These are phyloP conservation scores for Marcusenius ussheri DNA, from an alignment of 2,113 vertebrate genomes.

Conservation along the genomic window DNA sequence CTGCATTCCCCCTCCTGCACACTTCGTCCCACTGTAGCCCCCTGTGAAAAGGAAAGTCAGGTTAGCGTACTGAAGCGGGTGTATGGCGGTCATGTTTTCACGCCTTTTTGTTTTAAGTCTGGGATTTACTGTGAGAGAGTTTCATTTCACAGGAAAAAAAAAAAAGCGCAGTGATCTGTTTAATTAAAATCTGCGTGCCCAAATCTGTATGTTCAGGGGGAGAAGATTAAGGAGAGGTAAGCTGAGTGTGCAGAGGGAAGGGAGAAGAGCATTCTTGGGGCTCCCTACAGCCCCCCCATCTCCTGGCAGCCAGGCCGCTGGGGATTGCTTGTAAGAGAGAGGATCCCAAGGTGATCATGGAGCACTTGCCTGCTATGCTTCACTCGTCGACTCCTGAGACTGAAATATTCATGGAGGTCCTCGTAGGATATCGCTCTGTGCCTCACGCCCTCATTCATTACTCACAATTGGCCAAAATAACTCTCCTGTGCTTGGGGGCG, in stretches of 20 bases:
- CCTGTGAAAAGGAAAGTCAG: neutral
- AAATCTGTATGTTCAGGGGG: slow-evolving; percentile 49
- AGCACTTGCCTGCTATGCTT: neutral
- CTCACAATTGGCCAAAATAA: neutral
- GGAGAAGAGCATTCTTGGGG: slow-evolving; percentile 35
- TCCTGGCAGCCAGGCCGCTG: slow-evolving; percentile 31
- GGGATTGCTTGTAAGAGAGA: neutral
- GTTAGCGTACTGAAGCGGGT: neutral
- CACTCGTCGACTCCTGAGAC: neutral
- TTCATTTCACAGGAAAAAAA: slow-evolving; percentile 50
- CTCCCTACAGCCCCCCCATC: slow-evolving; percentile 5
- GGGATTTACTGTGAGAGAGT: slow-evolving; percentile 49
- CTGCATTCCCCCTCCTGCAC: slow-evolving; percentile 30
- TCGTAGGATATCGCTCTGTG: neutral
- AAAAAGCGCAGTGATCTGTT: slow-evolving; percentile 59
- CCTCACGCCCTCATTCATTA: neutral
- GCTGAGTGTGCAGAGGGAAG: slow-evolving; percentile 41
- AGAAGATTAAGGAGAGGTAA: slow-evolving; percentile 58
- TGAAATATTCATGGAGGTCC: slow-evolving; percentile 11
- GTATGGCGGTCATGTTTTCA: slow-evolving; percentile 36
- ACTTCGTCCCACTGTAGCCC: slow-evolving; percentile 29
- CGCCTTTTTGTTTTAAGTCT: slow-evolving; percentile 10
- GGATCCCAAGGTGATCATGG: neutral
- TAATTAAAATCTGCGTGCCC: slow-evolving; percentile 67
- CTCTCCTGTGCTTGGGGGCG: neutral